Conservation (phyloP, 2,113 vertebrate species). For the Ptilonorhynchus violaceus region DNA sequence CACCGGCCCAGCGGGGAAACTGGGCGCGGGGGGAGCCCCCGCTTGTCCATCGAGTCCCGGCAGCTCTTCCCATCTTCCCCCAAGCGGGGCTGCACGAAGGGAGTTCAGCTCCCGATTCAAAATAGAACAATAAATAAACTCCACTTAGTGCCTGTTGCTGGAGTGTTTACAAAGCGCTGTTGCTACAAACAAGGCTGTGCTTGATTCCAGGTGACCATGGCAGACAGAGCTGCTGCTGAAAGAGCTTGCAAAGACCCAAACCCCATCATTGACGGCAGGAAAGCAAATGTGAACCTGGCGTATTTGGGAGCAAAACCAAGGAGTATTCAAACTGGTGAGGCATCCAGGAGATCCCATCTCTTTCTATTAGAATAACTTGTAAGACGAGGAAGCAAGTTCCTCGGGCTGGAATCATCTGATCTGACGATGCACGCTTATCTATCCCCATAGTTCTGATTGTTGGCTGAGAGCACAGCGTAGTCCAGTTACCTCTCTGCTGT, state of each 20-base stretch:
- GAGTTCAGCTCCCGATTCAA: not conserved
- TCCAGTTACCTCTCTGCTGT: not conserved
- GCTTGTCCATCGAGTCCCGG: accelerated
- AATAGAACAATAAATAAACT: not conserved
- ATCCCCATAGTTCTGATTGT: not conserved
- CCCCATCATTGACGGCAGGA: conserved; percentile 95
- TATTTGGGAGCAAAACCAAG: conserved; percentile 96
- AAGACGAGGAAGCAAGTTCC: not conserved
- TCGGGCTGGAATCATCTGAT: not conserved
- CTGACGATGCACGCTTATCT: not conserved
- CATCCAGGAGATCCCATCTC: not conserved
- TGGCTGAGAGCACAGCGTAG: accelerated
- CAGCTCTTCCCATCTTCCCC: not conserved
- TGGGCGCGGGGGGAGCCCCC: not conserved
- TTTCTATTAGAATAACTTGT: conserved; percentile 26
- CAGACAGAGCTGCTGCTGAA: conserved; percentile 88
- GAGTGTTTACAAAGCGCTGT: not conserved
- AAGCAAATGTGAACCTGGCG: conserved; percentile 95
- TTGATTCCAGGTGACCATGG: conserved; percentile 90
- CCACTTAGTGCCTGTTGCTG: not conserved
- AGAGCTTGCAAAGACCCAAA: conserved; percentile 97
- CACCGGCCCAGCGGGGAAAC: not conserved
- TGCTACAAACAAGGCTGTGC: conserved; percentile 32
- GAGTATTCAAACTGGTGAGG: conserved; percentile 92
- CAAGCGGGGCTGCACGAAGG: not conserved